A percentile compares a stretch with the other conserved stretches of the same genome.
Evolutionary conservation across 64 coral and sea anemone genomes (phyloP).

Genomic region (Platygyra sinensis): DNA sequence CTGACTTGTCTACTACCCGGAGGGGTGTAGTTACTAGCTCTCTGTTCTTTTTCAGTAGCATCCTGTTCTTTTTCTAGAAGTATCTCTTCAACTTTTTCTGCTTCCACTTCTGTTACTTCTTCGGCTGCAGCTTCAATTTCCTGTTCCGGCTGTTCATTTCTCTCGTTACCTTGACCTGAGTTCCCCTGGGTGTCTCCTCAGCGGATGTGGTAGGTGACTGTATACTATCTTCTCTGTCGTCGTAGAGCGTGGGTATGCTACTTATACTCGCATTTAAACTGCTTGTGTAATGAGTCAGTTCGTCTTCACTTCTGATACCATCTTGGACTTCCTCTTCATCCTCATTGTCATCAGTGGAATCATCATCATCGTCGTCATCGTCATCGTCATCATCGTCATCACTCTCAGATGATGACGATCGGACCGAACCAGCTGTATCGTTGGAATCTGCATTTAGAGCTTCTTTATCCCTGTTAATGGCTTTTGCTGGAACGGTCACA

Average conservation of each 20-base stretch:
- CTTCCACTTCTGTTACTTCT: background rate
- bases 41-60: background rate
- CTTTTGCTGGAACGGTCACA: background rate
- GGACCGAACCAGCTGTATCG: background rate
- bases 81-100: slow-evolving; percentile 7
- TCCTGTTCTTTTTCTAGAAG: background rate
- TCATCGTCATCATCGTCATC: slow-evolving; percentile 37
- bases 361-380: background rate
- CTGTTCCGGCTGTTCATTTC: background rate
- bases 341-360: background rate
- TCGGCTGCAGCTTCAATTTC: background rate
- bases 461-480: background rate
- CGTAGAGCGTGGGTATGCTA: slow-evolving; percentile 63
- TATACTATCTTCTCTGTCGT: background rate
- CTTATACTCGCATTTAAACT: slow-evolving; percentile 68
- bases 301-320: slow-evolving; percentile 27
- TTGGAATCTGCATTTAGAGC: background rate
- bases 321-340: slow-evolving; percentile 53
- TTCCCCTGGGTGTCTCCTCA: background rate
- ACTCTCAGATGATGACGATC: slow-evolving; percentile 1
- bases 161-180: background rate
- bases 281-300: slow-evolving; percentile 46
- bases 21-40: background rate
- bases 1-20: slow-evolving; percentile 65
- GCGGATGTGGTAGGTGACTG: background rate